phyloP scores from a whole-genome alignment of 1,140 invertebrate species.

The Ceratina japonica region DNA sequence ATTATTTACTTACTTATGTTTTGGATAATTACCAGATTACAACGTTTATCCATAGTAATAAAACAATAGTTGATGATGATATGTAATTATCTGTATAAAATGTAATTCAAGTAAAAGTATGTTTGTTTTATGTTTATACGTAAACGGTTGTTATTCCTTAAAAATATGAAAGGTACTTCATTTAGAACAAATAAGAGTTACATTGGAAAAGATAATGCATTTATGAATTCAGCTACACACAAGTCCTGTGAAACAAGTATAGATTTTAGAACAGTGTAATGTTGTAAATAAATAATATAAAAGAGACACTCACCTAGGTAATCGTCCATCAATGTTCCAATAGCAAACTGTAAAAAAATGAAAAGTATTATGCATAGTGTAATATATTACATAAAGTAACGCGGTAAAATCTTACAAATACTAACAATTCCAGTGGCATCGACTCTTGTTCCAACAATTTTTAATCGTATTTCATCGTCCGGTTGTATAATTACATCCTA shows the following conservation, averaged over 20 bases:
- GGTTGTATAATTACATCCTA: slow-evolving; percentile 97
- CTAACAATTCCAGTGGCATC: slow-evolving; percentile 95
- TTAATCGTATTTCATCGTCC: slow-evolving; percentile 98
- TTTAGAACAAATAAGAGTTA: background rate
- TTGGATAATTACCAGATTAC: background rate
- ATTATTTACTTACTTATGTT: no score
- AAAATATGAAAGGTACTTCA: background rate
- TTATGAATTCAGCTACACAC: slow-evolving; percentile 55
- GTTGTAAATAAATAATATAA: background rate
- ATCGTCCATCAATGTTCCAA: slow-evolving; percentile 99
- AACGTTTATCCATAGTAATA: background rate
- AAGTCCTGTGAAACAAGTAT: slow-evolving; percentile 58
- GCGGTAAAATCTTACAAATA: slow-evolving; percentile 61
- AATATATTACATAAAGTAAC: slow-evolving; percentile 33
- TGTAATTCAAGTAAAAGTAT: background rate
- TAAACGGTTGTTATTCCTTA: background rate
- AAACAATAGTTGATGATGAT: background rate
- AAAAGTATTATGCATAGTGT: slow-evolving; percentile 33
- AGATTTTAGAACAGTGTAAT: background rate
- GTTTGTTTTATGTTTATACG: background rate
- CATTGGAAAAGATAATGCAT: background rate
- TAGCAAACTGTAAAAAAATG: slow-evolving; percentile 92
- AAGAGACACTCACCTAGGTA: slow-evolving; percentile 86
- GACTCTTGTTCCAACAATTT: slow-evolving; percentile 98
- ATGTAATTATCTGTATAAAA: background rate